Evolutionary conservation across 2,797 vertebrate genomes (phyloP), one percentile per base, ranked within the genome.

Genomic region (Alexandromys oeconomus): DNA sequence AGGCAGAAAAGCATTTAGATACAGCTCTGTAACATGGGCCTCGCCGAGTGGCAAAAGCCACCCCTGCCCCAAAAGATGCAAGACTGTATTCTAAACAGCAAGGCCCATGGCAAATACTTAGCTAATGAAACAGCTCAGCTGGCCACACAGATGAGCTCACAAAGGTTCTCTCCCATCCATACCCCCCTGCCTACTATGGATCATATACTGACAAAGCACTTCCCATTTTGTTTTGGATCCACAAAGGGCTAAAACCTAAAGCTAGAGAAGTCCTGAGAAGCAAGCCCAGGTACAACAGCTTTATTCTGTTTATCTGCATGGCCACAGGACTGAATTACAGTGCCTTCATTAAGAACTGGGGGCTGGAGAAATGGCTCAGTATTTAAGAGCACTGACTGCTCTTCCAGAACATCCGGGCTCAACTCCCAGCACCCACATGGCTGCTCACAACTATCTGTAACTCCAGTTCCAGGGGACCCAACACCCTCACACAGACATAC

Each of bases 271-370:
- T 85, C 54, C 74, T 77, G 34, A 73, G 46, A 85, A 95, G 43
- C 37, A 93, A 92, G 34, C 15, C 25, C 27, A 63, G 10, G 27
- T 6, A 51, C 21, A 6, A 21, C 23, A 74, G 40, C 40, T 84
- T 78, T 67, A 9, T 76, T 78, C 61, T 27, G 9, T 9, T 79
- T 17, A 31, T 61, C 31, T 11, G 2, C 27, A 5, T 86, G 61
- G 77, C 43, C 37, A 89, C 59, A 57, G 29, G 43, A 78, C 34
- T 67, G 59, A 43, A 73, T 34, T 85, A 77, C 51, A 9, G 27
- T 46, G 40, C 34, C 40, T 74, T 88, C 78, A 88, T 80, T 89
- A 93, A 94, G 67, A 87, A 74, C 27, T 27, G 43, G 31, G 46
- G 43, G 3, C 40, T 34, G 40, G 80, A 65, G 61, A 65, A 11